These are phyloP conservation scores for Seira ritae DNA, from an alignment of 2,888 invertebrate genomes.

Conservation along the genomic window DNA sequence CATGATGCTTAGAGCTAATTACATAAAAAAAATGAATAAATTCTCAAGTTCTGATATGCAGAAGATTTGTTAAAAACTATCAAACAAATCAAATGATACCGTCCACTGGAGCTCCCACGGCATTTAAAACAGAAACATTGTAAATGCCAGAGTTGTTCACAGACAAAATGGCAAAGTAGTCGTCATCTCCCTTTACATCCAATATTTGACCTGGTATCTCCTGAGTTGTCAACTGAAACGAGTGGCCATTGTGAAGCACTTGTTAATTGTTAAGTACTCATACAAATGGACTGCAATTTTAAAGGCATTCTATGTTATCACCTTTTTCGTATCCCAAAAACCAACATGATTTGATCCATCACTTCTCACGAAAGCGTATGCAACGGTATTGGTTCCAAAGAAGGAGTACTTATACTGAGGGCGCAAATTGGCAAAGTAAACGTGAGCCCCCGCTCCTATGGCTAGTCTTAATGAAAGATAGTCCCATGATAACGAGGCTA, in stretches of 20 bases:
- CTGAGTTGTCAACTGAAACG: conserved; percentile 39
- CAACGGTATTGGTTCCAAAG: conserved; percentile 60
- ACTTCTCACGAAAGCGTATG: conserved; percentile 68
- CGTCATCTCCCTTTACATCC: conserved; percentile 36
- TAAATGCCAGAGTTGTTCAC: conserved; percentile 52
- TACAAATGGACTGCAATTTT: conserved; percentile 2
- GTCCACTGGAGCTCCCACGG: conserved; percentile 91
- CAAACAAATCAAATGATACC: conserved; percentile 76
- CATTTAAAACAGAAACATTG: conserved; percentile 77
- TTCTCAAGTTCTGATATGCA: not conserved
- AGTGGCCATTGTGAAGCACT: not conserved
- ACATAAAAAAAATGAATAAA: not conserved
- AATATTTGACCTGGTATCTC: conserved; percentile 48
- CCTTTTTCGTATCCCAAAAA: conserved; percentile 73
- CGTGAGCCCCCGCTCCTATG: conserved; percentile 28
- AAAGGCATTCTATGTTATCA: conserved; percentile 24
- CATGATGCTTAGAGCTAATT: conserved; percentile 42
- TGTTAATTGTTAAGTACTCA: not conserved
- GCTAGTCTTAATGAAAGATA: conserved; percentile 36
- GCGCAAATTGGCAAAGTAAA: conserved; percentile 48
- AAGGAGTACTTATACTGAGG: conserved; percentile 44
- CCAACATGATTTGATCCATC: conserved; percentile 70
- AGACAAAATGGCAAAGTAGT: conserved; percentile 38
- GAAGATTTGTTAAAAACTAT: not conserved
- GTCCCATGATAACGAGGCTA: conserved; percentile 51